Evolutionary conservation across 2,113 vertebrate genomes (phyloP), one percentile per base, ranked within the genome.

Genomic region (Halichoeres trimaculatus): DNA sequence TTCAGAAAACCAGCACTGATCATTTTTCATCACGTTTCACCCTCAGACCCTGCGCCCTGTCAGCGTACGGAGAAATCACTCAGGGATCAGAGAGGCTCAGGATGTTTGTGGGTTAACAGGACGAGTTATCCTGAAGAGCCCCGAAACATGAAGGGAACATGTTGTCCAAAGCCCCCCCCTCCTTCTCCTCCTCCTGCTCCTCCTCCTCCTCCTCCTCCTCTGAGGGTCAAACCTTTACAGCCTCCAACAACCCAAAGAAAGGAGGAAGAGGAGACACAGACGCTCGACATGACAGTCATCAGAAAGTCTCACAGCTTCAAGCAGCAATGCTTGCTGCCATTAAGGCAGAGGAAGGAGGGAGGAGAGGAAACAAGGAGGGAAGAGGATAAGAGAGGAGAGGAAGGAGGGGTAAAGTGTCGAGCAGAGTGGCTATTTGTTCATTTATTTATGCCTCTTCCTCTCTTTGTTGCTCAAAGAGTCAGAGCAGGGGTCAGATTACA

Each of bases 401-500:
- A 40, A 34, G 61, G 67, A 19, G 9, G 75, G 65, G 23, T 36
- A 56, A 78, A 52, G 62, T 76, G 81, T 82, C 78, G 51, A 71
- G 63, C 43, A 9, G 50, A 50, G 64, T 56, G 81, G 81, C 86
- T 85, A 90, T 93, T 92, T 91, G 80, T 89, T 91, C 84, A 86
- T 89, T 89, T 88, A 91, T 93, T 92, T 90, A 87, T 84, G 81
- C 41, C 73, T 84, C 84, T 94, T 94, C 93, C 93, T 89, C 91
- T 86, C 91, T 93, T 93, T 94, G 92, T 93, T 85, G 56, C 53
- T 73, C 58, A 23, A 58, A 17, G 41, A 81, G 62, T 75, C 58
- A 7, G 17, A 66, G 34, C 17, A 20, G 8, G 70, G 85, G 71
- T 89, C 76, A 10, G 70, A 69, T 88, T 88, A 72, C 85, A 82